Evolutionary conservation across 2,888 invertebrate genomes (phyloP).

Genomic region (Portevinia maculata): DNA sequence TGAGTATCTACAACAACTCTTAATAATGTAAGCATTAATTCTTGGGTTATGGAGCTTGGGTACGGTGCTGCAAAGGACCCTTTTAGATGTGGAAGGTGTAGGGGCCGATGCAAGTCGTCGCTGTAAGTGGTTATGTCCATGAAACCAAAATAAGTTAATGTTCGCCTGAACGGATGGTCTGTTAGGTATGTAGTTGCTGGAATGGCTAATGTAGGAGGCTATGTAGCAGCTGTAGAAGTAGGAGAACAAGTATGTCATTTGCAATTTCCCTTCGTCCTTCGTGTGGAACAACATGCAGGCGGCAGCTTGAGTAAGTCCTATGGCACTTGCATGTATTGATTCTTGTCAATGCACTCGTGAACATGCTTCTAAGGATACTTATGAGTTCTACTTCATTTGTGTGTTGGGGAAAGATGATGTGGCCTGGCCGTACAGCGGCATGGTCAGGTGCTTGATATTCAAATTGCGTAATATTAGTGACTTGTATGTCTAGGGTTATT

Average conservation of each 20-base stretch:
- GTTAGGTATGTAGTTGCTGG: conserved; percentile 47
- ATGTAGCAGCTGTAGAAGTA: conserved; percentile 13
- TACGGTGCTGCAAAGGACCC: neutral
- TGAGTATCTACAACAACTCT: conserved; percentile 60
- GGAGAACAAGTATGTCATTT: conserved; percentile 53
- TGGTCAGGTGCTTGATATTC: conserved; percentile 61
- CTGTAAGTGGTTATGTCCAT: conserved; percentile 42
- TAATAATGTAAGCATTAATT: conserved; percentile 65
- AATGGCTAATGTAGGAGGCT: too few species aligned
- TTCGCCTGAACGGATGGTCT: conserved; percentile 37
- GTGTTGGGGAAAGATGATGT: conserved; percentile 6
- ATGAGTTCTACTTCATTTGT: conserved; percentile 41
- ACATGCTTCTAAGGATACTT: conserved; percentile 31
- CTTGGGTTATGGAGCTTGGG: neutral
- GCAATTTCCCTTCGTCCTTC: conserved; percentile 32
- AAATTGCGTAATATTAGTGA: conserved; percentile 51
- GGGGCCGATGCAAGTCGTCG: conserved; percentile 27
- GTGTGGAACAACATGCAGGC: conserved; percentile 1
- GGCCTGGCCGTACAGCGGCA: conserved; percentile 17
- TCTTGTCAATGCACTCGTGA: conserved; percentile 45
- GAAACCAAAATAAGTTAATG: conserved; percentile 32
- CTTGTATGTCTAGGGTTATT: conserved; percentile 10
- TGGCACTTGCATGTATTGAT: conserved; percentile 52
- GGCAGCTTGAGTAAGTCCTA: conserved; percentile 2
- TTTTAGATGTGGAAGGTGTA: conserved; percentile 15